Evolutionary conservation across 2,113 vertebrate genomes (phyloP).

Genomic region (Mellivora capensis): DNA sequence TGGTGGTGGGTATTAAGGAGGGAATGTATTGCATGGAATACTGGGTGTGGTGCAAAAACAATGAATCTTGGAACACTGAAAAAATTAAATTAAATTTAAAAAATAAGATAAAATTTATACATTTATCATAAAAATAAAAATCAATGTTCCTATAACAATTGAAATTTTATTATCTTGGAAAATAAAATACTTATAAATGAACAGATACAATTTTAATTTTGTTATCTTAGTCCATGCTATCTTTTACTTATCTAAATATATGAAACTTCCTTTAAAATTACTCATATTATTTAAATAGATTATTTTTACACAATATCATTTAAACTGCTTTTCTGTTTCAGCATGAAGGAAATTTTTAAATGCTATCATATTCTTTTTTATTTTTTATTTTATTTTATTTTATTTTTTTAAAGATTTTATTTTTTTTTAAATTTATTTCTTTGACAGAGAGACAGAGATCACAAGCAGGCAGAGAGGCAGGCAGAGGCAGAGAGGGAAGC

Average conservation of each 20-base stretch:
- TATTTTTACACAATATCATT: slow-evolving; percentile 12
- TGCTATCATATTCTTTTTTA: slow-evolving; percentile 44
- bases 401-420: too few relatives aligned
- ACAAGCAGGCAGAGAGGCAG: too few relatives aligned
- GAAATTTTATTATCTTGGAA: slow-evolving; percentile 32
- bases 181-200: slow-evolving; percentile 27
- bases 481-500: too few relatives aligned
- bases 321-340: slow-evolving; percentile 39
- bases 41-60: too few relatives aligned
- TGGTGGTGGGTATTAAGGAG: too few relatives aligned
- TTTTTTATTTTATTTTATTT: too few relatives aligned
- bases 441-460: too few relatives aligned
- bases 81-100: background rate
- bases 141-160: background rate
- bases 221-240: background rate
- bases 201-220: slow-evolving; percentile 16
- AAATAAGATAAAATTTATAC: background rate
- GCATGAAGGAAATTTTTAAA: slow-evolving; percentile 38
- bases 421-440: too few relatives aligned
- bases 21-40: too few relatives aligned
- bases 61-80: too few relatives aligned
- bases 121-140: slow-evolving; percentile 39
- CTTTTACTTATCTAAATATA: slow-evolving; percentile 8
- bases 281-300: slow-evolving; percentile 21
- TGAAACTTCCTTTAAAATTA: slow-evolving; percentile 38